A percentile compares a stretch with the other conserved stretches of the same genome.
phyloP scores from a whole-genome alignment of 2,113 vertebrate genomes.

The Aleadryas rufinucha region DNA sequence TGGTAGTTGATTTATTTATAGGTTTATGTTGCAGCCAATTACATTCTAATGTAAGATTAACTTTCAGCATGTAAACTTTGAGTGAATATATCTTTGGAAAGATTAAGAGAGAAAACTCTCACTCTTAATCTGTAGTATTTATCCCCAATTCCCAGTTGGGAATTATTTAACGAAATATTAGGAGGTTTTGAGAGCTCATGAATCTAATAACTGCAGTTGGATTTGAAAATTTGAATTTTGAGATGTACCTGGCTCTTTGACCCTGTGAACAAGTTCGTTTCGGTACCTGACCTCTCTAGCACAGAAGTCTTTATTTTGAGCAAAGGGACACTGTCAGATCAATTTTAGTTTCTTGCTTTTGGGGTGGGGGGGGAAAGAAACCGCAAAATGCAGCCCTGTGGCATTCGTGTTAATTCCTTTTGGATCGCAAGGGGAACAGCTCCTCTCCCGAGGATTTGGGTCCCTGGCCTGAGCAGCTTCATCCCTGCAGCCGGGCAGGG shows the following conservation, averaged over 20 bases:
- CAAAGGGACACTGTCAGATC: slow-evolving; percentile 41
- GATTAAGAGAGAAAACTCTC: slow-evolving; percentile 70
- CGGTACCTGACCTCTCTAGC: background rate
- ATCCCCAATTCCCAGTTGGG: slow-evolving; percentile 40
- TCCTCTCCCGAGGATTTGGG: background rate
- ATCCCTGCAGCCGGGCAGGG: background rate
- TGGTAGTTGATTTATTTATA: slow-evolving; percentile 78
- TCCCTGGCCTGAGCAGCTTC: background rate
- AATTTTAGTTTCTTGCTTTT: background rate
- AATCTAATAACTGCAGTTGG: background rate
- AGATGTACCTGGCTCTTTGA: background rate
- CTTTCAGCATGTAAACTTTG: slow-evolving; percentile 71
- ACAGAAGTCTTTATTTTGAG: slow-evolving; percentile 19
- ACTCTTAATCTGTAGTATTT: slow-evolving; percentile 64
- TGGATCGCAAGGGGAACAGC: background rate
- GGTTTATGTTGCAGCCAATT: slow-evolving; percentile 76
- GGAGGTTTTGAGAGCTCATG: background rate
- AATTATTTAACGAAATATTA: background rate
- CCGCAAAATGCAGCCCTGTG: background rate
- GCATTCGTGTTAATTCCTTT: background rate
- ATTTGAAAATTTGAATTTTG: background rate
- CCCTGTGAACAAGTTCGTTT: background rate
- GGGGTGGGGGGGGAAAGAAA: too few species aligned
- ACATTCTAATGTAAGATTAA: slow-evolving; percentile 80
- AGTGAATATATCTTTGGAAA: slow-evolving; percentile 59